Base-by-base conservation (phyloP, 2,113 vertebrate genomes). In the Neolamprologus toae region DNA sequence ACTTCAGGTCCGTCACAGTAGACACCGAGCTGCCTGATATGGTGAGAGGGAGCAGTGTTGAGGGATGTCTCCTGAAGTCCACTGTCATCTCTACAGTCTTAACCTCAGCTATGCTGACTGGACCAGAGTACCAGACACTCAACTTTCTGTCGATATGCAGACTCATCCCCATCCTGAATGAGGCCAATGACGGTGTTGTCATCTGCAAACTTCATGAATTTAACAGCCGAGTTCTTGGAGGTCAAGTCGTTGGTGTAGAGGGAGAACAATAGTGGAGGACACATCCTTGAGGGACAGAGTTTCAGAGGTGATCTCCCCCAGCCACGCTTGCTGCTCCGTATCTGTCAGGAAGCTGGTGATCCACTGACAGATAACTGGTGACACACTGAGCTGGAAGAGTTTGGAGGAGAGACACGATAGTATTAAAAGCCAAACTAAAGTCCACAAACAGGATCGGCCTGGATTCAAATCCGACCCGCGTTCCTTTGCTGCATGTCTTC, bases 261-360 rank as follows among this genome's bases (percentile, higher is more conserved):
- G 57, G 28, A 61, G 5, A 61, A 33, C 16, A 61, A 19, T 33
- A 61, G 28, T 61, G 2, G 57, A 61, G 28, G 57, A 61, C 9
- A 61, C 57, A 33, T 61, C 57, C 5, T 19, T 33, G 28, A 61
- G 28, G 28, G 16, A 61, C 28, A 33, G 55, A 28, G 57, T 61
- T 33, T 19, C 28, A 61, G 57, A 61, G 57, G 28, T 33, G 57
- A 61, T 61, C 9, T 61, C 28, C 5, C 57, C 57, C 57, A 19
- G 16, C 9, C 57, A 0, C 2, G 2, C 28, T 33, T 33, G 57
- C 57, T 61, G 5, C 57, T 33, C 28, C 5, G 1, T 61, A 31
- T 33, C 14, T 17, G 26, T 61, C 57, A 33, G 57, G 57, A 4
- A 61, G 57, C 57, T 61, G 28, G 9, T 61, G 57, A 33, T 33